These are phyloP conservation scores for Sylvilagus floridanus DNA, from an alignment of 2,797 vertebrate species.

Conservation along the genomic window DNA sequence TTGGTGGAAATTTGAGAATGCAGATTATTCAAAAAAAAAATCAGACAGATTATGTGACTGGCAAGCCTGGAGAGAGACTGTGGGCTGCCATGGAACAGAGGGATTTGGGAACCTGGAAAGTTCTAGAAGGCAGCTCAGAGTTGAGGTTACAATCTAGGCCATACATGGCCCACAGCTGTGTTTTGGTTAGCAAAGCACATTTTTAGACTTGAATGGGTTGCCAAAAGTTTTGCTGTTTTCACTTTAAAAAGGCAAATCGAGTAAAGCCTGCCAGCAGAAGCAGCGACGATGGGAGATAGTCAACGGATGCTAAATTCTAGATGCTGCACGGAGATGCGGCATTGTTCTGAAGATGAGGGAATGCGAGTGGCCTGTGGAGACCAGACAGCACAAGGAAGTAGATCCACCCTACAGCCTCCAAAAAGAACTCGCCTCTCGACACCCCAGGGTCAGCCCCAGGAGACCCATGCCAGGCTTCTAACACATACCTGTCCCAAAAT, in stretches of 20 bases:
- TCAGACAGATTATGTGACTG: neutral
- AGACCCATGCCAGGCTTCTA: neutral
- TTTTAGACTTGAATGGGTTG: slow-evolving; percentile 23
- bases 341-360: neutral
- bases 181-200: slow-evolving; percentile 15
- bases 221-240: slow-evolving; percentile 36
- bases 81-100: neutral
- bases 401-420: neutral
- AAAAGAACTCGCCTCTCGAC: neutral
- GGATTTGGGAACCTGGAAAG: neutral
- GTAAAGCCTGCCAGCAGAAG: neutral
- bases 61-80: neutral
- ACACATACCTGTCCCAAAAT: neutral
- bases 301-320: no score
- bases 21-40: neutral
- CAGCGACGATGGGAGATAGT: neutral
- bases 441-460: neutral
- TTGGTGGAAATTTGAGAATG: neutral
- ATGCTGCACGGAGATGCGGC: neutral
- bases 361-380: neutral
- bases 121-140: slow-evolving; percentile 5
- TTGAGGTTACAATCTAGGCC: neutral
- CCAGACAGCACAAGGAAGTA: neutral
- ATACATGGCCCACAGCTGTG: neutral
- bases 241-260: slow-evolving; percentile 11